A percentile compares a stretch with the other conserved stretches of the same genome.
These are phyloP conservation scores for Lerema accius DNA, from an alignment of 1,140 invertebrate species.

Conservation along the genomic window DNA sequence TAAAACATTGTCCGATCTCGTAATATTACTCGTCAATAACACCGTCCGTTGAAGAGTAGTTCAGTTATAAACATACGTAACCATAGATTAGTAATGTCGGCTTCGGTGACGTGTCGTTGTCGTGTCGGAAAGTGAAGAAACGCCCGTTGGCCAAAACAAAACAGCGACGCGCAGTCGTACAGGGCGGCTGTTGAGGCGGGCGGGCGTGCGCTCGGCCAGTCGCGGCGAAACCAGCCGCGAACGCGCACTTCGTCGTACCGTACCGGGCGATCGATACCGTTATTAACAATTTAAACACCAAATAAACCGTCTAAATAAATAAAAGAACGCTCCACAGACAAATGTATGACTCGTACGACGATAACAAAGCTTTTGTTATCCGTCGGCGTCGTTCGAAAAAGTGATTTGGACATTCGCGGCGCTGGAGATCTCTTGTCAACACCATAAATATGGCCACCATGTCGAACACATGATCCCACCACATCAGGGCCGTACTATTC, in stretches of 20 bases:
- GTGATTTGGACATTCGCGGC: conserved; percentile 47
- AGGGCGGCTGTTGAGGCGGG: conserved; percentile 43
- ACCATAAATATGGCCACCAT: conserved; percentile 63
- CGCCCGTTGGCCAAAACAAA: conserved; percentile 60
- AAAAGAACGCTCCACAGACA: conserved; percentile 33
- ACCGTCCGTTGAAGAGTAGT: too few relatives aligned
- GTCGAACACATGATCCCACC: conserved; percentile 66
- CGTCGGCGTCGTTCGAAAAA: conserved; percentile 15
- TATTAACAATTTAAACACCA: conserved; percentile 41
- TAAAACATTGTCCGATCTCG: too few relatives aligned
- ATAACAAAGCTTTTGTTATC: conserved; percentile 13
- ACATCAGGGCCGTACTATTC: conserved; percentile 51
- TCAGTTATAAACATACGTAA: too few relatives aligned
- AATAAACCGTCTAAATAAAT: conserved; percentile 42
- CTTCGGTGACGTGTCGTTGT: too few relatives aligned
- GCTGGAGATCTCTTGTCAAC: conserved; percentile 47
- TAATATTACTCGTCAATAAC: too few relatives aligned
- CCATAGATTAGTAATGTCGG: too few relatives aligned
- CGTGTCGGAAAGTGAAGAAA: too few relatives aligned
- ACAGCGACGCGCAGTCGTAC: conserved; percentile 63
- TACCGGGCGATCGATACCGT: conserved; percentile 61
- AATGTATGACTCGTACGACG: conserved; percentile 1
- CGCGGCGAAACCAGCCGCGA: conserved; percentile 67
- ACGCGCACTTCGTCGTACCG: conserved; percentile 54
- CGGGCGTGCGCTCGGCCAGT: conserved; percentile 56